phyloP scores from a whole-genome alignment of 2,888 invertebrate genomes.

The Rhorus exstirpatorius region DNA sequence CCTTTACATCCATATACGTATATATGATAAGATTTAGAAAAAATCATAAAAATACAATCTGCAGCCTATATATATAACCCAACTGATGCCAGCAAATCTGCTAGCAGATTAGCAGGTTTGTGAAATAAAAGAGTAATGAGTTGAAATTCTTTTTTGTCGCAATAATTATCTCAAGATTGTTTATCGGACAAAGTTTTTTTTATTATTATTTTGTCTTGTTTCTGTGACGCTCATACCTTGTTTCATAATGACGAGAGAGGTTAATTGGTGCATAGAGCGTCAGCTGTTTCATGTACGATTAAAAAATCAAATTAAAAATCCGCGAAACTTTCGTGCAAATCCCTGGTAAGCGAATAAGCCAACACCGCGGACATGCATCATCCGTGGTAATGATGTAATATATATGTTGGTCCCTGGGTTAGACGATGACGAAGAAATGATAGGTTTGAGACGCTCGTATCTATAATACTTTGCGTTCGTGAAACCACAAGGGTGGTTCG shows the following conservation, averaged over 20 bases:
- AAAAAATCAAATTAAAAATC: neutral
- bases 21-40: neutral
- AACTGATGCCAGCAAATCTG: no score
- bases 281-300: neutral
- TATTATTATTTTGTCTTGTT: no score
- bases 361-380: neutral
- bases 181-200: no score
- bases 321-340: neutral
- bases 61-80: conserved; percentile 7
- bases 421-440: conserved; percentile 36
- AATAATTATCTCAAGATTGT: no score
- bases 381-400: conserved; percentile 30
- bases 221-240: no score
- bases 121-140: no score
- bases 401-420: conserved; percentile 7
- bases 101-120: no score
- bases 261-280: no score
- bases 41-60: neutral
- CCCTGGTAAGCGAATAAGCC: conserved; percentile 13
- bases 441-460: conserved; percentile 46
- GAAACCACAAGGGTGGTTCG: conserved; percentile 51
- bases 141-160: no score
- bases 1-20: neutral
- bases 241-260: neutral
- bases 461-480: conserved; percentile 19